A percentile compares a stretch with the other conserved stretches of the same genome.
Conservation (phyloP, 2,113 vertebrate genomes). For the Chamaea fasciata region DNA sequence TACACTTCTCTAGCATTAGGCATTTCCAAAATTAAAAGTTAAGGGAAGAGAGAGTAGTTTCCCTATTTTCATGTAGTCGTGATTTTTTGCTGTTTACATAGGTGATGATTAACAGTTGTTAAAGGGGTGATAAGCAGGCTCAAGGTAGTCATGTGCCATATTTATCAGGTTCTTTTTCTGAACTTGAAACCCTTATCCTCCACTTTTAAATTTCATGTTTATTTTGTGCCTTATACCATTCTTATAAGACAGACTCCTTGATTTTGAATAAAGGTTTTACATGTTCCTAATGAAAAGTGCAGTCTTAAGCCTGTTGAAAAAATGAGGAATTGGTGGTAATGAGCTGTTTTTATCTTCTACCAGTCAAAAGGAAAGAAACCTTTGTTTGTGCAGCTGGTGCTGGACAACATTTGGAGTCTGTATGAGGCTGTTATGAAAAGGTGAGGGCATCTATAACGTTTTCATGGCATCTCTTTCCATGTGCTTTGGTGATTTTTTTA, state of each 20-base stretch:
- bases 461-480: not conserved
- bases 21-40: not conserved
- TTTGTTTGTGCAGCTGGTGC: slow-evolving; percentile 92
- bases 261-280: not conserved
- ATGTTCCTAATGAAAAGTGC: not conserved
- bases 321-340: not conserved
- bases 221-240: not conserved
- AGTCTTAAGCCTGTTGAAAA: not conserved
- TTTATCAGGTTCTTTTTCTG: not conserved
- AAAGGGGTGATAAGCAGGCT: not conserved
- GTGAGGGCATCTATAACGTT: slow-evolving; percentile 62
- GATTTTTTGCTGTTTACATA: not conserved
- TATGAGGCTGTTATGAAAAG: slow-evolving; percentile 93
- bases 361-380: slow-evolving; percentile 95
- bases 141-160: not conserved
- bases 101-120: not conserved
- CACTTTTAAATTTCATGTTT: not conserved
- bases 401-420: slow-evolving; percentile 97
- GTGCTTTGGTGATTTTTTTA: not conserved
- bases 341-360: slow-evolving; percentile 5
- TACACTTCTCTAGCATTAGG: not conserved
- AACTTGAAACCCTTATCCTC: not conserved
- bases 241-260: not conserved
- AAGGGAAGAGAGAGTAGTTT: not conserved
- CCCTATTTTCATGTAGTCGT: not conserved